These are phyloP conservation scores for Amiota mariae DNA, from an alignment of 2,888 invertebrate species.

Conservation along the genomic window DNA sequence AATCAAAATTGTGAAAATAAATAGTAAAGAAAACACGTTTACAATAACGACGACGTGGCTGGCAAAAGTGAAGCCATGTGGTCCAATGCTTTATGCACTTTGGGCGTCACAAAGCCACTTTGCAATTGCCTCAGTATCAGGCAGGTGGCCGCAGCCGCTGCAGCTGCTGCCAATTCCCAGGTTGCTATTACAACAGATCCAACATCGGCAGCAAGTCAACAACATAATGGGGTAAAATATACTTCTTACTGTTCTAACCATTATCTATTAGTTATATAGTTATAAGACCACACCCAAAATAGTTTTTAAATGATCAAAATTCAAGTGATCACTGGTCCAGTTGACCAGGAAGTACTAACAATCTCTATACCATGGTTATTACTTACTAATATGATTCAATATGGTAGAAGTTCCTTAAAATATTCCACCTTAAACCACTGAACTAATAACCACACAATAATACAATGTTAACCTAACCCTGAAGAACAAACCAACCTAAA, in stretches of 20 bases:
- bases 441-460: no score
- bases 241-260: no score
- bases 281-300: conserved; percentile 39
- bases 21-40: conserved; percentile 22
- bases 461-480: no score
- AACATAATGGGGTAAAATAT: conserved; percentile 62
- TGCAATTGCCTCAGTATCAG: conserved; percentile 74
- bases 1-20: not conserved
- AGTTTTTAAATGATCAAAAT: conserved; percentile 4
- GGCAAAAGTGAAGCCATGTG: conserved; percentile 72
- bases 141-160: conserved; percentile 72
- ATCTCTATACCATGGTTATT: no score
- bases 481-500: no score
- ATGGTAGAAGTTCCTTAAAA: no score
- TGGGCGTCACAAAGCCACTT: conserved; percentile 74
- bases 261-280: no score
- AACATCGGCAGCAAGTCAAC: conserved; percentile 42
- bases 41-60: conserved; percentile 59
- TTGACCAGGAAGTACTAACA: no score
- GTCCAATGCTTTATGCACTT: conserved; percentile 74
- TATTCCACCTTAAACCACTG: no score
- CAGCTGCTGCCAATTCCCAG: conserved; percentile 61
- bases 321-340: no score
- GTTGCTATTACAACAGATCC: conserved; percentile 68
- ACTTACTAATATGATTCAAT: no score